These are phyloP conservation scores for Oryzias curvinotus DNA, from an alignment of 2,113 vertebrate genomes.

Conservation along the genomic window DNA sequence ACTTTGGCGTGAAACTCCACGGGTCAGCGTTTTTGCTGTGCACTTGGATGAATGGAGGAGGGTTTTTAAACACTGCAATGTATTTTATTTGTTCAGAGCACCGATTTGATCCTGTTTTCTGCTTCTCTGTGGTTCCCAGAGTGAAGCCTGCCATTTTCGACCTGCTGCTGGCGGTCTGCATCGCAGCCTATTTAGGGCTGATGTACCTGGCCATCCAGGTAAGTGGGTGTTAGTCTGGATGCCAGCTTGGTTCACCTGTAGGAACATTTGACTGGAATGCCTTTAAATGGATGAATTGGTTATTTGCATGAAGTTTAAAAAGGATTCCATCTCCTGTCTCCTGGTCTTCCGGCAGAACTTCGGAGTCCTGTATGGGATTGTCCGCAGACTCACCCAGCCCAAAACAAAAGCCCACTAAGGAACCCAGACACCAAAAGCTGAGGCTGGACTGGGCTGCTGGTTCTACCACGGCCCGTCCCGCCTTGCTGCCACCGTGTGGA, in stretches of 20 bases:
- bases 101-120: not conserved
- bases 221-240: conserved; percentile 1
- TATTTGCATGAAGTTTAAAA: too few relatives aligned
- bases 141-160: conserved; percentile 99
- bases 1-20: too few relatives aligned
- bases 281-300: too few relatives aligned
- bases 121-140: conserved; percentile 65
- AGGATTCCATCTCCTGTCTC: not conserved
- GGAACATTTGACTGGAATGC: not conserved
- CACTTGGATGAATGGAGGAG: too few relatives aligned
- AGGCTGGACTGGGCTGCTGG: conserved; percentile 39
- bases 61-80: too few relatives aligned
- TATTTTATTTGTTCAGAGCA: too few relatives aligned
- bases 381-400: conserved; percentile 85
- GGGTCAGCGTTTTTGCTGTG: too few relatives aligned
- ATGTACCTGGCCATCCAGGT: conserved; percentile 95
- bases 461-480: conserved; percentile 62
- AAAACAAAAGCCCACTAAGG: conserved; percentile 87
- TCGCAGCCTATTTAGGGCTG: conserved; percentile 91
- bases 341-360: conserved; percentile 82
- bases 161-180: conserved; percentile 92
- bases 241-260: not conserved
- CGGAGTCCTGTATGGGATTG: conserved; percentile 84
- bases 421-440: conserved; percentile 38
- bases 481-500: conserved; percentile 60